These are phyloP conservation scores for Tipula vernalis DNA, from an alignment of 2,888 invertebrate species.

Conservation along the genomic window DNA sequence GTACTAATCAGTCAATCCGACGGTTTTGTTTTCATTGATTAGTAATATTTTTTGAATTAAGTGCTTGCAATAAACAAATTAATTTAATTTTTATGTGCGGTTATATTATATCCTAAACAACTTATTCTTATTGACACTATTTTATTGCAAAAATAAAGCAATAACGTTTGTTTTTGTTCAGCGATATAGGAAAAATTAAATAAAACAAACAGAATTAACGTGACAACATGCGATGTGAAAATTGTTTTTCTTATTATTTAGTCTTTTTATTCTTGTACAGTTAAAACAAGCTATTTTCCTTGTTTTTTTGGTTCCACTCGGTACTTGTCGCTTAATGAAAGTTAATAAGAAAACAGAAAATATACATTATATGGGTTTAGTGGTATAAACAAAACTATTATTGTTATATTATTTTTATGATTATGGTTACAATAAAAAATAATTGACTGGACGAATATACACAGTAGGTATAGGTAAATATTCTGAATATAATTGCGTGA, in stretches of 20 bases:
- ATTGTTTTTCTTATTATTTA: background rate
- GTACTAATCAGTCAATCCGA: background rate
- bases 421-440: background rate
- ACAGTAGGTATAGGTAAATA: background rate
- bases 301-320: background rate
- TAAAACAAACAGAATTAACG: background rate
- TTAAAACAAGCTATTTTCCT: background rate
- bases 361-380: background rate
- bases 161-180: background rate
- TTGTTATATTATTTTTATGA: background rate
- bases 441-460: background rate
- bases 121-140: background rate
- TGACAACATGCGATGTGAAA: background rate
- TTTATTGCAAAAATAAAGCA: background rate
- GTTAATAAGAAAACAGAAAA: background rate
- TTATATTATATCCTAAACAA: background rate
- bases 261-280: background rate
- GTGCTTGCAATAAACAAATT: background rate
- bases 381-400: conserved; percentile 4
- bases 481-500: background rate
- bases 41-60: background rate
- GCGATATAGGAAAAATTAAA: background rate
- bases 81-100: background rate
- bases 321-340: background rate
- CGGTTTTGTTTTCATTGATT: background rate